These are phyloP conservation scores for Drosophila pruinosa DNA, from an alignment of 1,140 invertebrate species.

Conservation along the genomic window DNA sequence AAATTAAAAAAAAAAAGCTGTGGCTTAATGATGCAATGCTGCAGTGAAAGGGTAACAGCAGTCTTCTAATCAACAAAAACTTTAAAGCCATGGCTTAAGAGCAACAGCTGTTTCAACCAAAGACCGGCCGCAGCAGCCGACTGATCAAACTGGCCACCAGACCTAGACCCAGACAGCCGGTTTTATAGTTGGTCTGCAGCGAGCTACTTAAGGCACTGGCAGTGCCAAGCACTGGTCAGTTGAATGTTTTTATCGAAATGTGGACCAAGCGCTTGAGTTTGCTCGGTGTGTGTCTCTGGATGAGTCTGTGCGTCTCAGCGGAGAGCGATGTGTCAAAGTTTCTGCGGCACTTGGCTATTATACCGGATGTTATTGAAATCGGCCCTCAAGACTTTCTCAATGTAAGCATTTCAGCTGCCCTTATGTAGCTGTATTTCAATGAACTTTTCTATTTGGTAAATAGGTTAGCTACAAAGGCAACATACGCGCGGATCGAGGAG, in stretches of 20 bases:
- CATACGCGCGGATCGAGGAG: slow-evolving; percentile 86
- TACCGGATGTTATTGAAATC: slow-evolving; percentile 73
- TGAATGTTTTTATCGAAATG: slow-evolving; percentile 13
- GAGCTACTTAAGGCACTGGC: slow-evolving; percentile 26
- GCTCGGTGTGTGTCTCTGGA: not conserved
- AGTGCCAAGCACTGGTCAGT: slow-evolving; percentile 5
- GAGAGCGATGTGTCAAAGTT: slow-evolving; percentile 67
- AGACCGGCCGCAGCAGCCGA: not conserved
- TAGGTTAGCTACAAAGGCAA: slow-evolving; percentile 84
- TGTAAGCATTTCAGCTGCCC: slow-evolving; percentile 27
- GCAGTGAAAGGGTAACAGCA: slow-evolving; percentile 15
- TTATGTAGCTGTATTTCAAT: not conserved
- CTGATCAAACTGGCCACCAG: slow-evolving; percentile 39
- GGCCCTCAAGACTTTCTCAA: slow-evolving; percentile 76
- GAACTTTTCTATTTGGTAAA: not conserved
- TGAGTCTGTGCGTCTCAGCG: not conserved
- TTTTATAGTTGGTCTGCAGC: slow-evolving; percentile 11
- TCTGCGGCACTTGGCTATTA: slow-evolving; percentile 60
- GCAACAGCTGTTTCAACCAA: slow-evolving; percentile 36
- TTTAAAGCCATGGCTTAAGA: not conserved
- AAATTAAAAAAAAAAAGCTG: not conserved
- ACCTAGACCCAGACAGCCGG: slow-evolving; percentile 39
- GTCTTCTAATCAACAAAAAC: slow-evolving; percentile 12
- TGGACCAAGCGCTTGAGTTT: slow-evolving; percentile 1
- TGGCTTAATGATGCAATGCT: not conserved